Conservation (phyloP, 2,888 invertebrate species). For the Hydriomena furcata region DNA sequence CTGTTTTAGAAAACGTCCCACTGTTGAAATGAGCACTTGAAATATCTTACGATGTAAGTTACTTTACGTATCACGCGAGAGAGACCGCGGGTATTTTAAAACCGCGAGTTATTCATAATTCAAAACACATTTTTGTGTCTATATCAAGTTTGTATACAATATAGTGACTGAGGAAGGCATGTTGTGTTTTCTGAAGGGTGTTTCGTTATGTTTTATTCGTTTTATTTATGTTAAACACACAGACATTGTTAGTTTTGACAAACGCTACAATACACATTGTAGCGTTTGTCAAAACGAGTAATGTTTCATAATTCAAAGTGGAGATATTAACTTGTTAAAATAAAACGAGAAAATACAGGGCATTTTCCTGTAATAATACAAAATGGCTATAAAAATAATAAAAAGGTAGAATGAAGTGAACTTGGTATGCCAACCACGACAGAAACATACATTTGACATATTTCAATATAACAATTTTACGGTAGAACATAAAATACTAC, state of each 20-base stretch:
- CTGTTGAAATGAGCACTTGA: too few relatives aligned
- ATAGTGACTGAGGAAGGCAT: background rate
- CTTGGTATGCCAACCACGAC: slow-evolving; percentile 52
- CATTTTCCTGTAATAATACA: background rate
- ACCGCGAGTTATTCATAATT: slow-evolving; percentile 16
- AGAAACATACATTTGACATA: slow-evolving; percentile 60
- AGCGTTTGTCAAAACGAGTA: too few relatives aligned
- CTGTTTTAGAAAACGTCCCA: too few relatives aligned
- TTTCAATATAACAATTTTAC: slow-evolving; percentile 66
- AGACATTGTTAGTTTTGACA: background rate
- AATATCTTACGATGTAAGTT: too few relatives aligned
- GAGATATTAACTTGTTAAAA: slow-evolving; percentile 5
- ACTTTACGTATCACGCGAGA: too few relatives aligned
- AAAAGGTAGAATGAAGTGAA: slow-evolving; percentile 43
- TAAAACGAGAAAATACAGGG: slow-evolving; percentile 4
- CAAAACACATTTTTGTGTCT: slow-evolving; percentile 34
- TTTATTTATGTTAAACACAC: background rate
- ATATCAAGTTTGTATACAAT: slow-evolving; percentile 20
- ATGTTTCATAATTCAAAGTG: slow-evolving; percentile 5
- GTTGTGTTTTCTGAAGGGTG: background rate
- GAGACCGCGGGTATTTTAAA: too few relatives aligned
- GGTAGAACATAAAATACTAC: slow-evolving; percentile 66
- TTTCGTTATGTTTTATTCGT: background rate
- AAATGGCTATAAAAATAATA: slow-evolving; percentile 6
- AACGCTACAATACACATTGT: background rate